Evolutionary conservation across 2,797 vertebrate genomes (phyloP).

Genomic region (Liasis olivaceus): DNA sequence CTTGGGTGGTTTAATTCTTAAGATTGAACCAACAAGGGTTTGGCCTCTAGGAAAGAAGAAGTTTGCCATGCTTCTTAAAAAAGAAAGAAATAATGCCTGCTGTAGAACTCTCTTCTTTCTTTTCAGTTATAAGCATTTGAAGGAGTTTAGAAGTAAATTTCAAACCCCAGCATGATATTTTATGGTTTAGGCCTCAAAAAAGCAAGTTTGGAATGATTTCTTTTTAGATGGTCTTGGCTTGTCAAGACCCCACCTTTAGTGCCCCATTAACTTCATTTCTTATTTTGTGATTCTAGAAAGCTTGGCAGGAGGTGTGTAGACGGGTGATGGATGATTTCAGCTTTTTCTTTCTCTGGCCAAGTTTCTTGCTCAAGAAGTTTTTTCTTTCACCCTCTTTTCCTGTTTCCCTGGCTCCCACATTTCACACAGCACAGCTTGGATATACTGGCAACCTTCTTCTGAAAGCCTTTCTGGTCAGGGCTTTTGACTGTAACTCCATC

Average conservation of each 20-base stretch:
- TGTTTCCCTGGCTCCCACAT: not conserved
- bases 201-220: not conserved
- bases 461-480: not conserved
- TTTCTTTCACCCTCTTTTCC: not conserved
- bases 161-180: not conserved
- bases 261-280: not conserved
- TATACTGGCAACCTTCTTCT: not conserved
- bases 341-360: not conserved
- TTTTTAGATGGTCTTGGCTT: not conserved
- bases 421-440: not conserved
- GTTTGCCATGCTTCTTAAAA: not conserved
- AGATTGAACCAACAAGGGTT: not conserved
- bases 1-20: not conserved
- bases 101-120: not conserved
- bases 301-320: not conserved
- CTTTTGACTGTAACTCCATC: not conserved
- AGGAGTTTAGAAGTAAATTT: not conserved
- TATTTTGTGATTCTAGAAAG: not conserved
- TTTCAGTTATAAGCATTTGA: not conserved
- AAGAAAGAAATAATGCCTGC: not conserved
- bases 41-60: not conserved
- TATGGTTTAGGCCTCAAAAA: not conserved
- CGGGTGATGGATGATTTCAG: not conserved
- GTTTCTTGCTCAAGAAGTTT: not conserved
- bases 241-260: not conserved